Evolutionary conservation across 2,888 invertebrate species (phyloP).

Genomic region (Melipona bicolor): DNA sequence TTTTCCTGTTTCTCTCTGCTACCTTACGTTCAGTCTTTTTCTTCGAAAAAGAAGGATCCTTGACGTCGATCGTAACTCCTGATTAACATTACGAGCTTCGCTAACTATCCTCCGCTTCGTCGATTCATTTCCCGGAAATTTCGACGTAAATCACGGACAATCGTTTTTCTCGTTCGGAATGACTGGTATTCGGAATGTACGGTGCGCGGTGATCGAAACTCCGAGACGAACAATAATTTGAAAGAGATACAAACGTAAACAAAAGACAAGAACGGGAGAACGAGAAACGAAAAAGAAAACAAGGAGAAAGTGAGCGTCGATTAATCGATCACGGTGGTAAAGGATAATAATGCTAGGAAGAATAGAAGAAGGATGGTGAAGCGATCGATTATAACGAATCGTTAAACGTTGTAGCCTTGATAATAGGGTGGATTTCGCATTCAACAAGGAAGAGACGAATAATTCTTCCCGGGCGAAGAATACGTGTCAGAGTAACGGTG

Average conservation of each 20-base stretch:
- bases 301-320: neutral
- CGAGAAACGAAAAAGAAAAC: neutral
- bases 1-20: too few species aligned
- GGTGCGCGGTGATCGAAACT: neutral
- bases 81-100: neutral
- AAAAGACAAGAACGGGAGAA: too few species aligned
- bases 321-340: neutral
- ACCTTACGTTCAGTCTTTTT: neutral
- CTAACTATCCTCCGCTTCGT: neutral
- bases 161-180: neutral
- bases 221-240: neutral
- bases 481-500: neutral
- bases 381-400: neutral
- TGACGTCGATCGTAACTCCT: neutral
- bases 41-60: neutral
- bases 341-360: too few species aligned
- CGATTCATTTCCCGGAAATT: neutral
- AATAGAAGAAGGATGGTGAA: too few species aligned
- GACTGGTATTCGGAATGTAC: neutral
- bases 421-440: neutral
- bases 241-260: neutral
- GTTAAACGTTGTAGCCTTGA: too few species aligned
- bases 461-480: neutral
- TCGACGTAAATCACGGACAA: neutral
- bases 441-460: neutral